Evolutionary conservation across 2,888 invertebrate species (phyloP).

Genomic region (Eristalinus sepulchralis): DNA sequence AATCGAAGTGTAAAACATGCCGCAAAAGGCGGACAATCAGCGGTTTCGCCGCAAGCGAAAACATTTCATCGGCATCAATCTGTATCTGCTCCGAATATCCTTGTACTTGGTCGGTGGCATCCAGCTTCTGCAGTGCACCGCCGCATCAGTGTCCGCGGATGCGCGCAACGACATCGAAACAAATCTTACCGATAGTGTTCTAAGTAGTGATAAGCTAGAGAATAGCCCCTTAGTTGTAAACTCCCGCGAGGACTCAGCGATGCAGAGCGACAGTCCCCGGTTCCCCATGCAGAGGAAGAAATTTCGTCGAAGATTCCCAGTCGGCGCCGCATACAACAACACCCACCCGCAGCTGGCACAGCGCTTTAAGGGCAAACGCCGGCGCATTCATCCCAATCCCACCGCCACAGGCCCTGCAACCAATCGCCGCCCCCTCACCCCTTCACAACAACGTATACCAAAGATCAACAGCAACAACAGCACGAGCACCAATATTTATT

Average conservation of each 20-base stretch:
- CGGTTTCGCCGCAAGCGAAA: slow-evolving; percentile 71
- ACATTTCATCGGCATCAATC: slow-evolving; percentile 68
- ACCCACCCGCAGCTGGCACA: slow-evolving; percentile 30
- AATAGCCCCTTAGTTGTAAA: slow-evolving; percentile 36
- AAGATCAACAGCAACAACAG: slow-evolving; percentile 64
- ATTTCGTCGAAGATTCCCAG: slow-evolving; percentile 57
- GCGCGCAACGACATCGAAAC: slow-evolving; percentile 34
- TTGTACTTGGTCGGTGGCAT: slow-evolving; percentile 73
- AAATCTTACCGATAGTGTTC: slow-evolving; percentile 61
- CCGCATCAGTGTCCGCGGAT: background rate
- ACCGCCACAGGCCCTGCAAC: slow-evolving; percentile 6
- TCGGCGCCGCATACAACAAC: slow-evolving; percentile 11
- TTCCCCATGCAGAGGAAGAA: slow-evolving; percentile 49
- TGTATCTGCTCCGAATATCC: slow-evolving; percentile 65
- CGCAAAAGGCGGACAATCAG: slow-evolving; percentile 56
- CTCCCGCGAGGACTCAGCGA: slow-evolving; percentile 24
- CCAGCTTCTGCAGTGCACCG: slow-evolving; percentile 27
- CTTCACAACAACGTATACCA: slow-evolving; percentile 63
- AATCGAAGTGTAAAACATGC: slow-evolving; percentile 39
- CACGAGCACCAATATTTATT: slow-evolving; percentile 67
- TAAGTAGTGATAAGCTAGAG: slow-evolving; percentile 50
- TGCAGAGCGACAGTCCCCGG: slow-evolving; percentile 58
- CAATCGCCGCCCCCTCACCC: slow-evolving; percentile 10
- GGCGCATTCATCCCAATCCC: slow-evolving; percentile 44
- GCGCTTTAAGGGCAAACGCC: slow-evolving; percentile 64